Percentiles rank a stretch among this genome's conserved stretches.
Evolutionary conservation across 1,140 invertebrate genomes (phyloP).

Genomic region (Andrena cerasifolii): DNA sequence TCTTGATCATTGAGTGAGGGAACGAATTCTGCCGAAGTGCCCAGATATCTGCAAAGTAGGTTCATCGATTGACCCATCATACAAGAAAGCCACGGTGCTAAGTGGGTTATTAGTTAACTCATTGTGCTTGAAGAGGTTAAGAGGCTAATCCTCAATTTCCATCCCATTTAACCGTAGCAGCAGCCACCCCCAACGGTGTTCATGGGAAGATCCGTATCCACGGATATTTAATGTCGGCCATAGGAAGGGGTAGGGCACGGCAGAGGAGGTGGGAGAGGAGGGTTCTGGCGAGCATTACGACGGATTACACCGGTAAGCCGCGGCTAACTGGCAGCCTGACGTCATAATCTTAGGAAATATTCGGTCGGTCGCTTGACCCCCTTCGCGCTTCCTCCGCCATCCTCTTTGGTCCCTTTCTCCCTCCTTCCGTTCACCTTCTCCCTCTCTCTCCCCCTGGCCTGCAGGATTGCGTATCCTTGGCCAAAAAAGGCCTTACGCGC

Average conservation of each 20-base stretch:
- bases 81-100: too few relatives aligned
- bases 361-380: conserved; percentile 65
- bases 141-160: not conserved
- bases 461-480: conserved; percentile 30
- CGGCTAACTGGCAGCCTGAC: conserved; percentile 78
- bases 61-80: too few relatives aligned
- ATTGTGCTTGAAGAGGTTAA: too few relatives aligned
- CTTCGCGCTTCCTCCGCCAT: conserved; percentile 49
- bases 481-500: conserved; percentile 30
- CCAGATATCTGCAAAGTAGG: too few relatives aligned
- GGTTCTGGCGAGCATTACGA: conserved; percentile 71
- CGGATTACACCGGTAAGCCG: conserved; percentile 81
- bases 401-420: conserved; percentile 22
- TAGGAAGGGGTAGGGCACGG: conserved; percentile 9
- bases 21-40: too few relatives aligned
- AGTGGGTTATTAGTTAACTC: too few relatives aligned
- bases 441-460: not conserved
- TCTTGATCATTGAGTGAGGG: too few relatives aligned
- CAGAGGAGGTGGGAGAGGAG: not conserved
- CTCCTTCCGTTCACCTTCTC: conserved; percentile 17
- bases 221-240: conserved; percentile 32
- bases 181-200: not conserved
- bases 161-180: not conserved
- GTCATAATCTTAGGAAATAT: conserved; percentile 82
- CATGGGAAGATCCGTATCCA: conserved; percentile 17